These are phyloP conservation scores for Procambarus virginalis DNA, from an alignment of 1,140 invertebrate genomes.

Conservation along the genomic window DNA sequence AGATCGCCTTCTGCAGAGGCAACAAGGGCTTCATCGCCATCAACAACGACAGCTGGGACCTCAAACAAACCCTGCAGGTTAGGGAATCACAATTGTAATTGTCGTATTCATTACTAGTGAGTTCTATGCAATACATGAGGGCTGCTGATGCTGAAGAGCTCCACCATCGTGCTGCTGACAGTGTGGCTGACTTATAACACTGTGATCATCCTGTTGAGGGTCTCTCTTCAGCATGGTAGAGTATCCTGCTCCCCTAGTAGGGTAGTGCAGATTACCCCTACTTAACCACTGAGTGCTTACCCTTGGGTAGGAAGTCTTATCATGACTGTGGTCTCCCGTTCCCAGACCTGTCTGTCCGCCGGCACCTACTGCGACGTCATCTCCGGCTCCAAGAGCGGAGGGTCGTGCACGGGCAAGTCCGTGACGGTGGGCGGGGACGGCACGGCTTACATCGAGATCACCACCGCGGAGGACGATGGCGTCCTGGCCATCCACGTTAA, in stretches of 20 bases:
- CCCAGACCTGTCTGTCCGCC: slow-evolving; percentile 82
- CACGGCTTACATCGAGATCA: slow-evolving; percentile 79
- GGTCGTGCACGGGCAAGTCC: slow-evolving; percentile 82
- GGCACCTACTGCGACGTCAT: slow-evolving; percentile 92
- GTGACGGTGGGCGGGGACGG: slow-evolving; percentile 81
- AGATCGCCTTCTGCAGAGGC: slow-evolving; percentile 85
- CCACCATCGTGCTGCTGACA: too few relatives aligned
- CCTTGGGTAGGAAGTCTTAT: too few relatives aligned
- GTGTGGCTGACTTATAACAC: too few relatives aligned
- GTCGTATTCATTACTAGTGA: too few relatives aligned
- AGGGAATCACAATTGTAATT: neutral
- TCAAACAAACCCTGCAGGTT: slow-evolving; percentile 74
- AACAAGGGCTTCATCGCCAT: slow-evolving; percentile 84
- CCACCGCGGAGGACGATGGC: slow-evolving; percentile 79
- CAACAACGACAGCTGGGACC: slow-evolving; percentile 78
- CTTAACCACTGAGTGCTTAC: slow-evolving; percentile 5
- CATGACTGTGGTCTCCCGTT: neutral
- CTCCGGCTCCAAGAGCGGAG: slow-evolving; percentile 80
- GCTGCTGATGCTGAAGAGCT: too few relatives aligned
- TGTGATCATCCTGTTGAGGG: too few relatives aligned
- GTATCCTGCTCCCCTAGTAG: too few relatives aligned
- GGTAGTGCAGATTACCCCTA: neutral
- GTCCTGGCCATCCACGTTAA: slow-evolving; percentile 84
- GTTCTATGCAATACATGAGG: too few relatives aligned
- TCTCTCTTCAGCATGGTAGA: too few relatives aligned